phyloP scores from a whole-genome alignment of 1,140 invertebrate species.

The Trachymyrmex cornetzi region DNA sequence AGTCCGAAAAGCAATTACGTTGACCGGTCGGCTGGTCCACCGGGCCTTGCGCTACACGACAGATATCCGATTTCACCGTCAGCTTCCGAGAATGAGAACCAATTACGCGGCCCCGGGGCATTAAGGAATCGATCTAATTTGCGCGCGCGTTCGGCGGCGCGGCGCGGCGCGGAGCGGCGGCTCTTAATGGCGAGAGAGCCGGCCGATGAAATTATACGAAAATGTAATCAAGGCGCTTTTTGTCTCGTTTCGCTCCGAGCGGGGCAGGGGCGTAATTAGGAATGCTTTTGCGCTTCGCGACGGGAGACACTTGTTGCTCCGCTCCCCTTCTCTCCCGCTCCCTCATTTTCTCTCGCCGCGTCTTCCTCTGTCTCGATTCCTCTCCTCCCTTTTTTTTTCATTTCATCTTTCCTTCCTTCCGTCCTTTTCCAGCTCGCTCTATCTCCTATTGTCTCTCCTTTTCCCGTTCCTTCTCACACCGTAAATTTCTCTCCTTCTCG shows the following conservation, averaged over 20 bases:
- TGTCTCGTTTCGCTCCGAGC: slow-evolving; percentile 83
- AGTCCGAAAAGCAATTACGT: slow-evolving; percentile 76
- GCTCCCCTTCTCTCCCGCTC: slow-evolving; percentile 65
- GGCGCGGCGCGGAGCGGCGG: slow-evolving; percentile 35
- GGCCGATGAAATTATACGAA: slow-evolving; percentile 85
- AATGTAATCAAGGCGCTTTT: slow-evolving; percentile 86
- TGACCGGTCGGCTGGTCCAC: slow-evolving; percentile 64
- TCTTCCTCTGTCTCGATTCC: slow-evolving; percentile 42
- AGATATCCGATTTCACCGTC: slow-evolving; percentile 79
- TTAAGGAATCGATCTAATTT: slow-evolving; percentile 82
- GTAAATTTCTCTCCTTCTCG: slow-evolving; percentile 34
- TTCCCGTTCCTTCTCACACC: not conserved
- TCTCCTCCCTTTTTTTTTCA: not conserved
- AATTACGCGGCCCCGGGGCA: slow-evolving; percentile 81
- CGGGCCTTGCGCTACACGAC: slow-evolving; percentile 70
- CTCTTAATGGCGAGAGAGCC: slow-evolving; percentile 80
- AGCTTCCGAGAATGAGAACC: slow-evolving; percentile 78
- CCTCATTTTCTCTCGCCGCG: slow-evolving; percentile 57
- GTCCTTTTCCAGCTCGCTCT: not conserved
- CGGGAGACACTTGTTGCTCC: slow-evolving; percentile 85
- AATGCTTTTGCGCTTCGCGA: slow-evolving; percentile 85
- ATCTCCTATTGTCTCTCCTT: not conserved
- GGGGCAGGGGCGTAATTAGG: slow-evolving; percentile 85
- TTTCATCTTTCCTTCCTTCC: slow-evolving; percentile 5
- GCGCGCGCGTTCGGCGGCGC: slow-evolving; percentile 68